Conservation (phyloP, 1,140 invertebrate genomes). For the Aphidius gifuensis region DNA sequence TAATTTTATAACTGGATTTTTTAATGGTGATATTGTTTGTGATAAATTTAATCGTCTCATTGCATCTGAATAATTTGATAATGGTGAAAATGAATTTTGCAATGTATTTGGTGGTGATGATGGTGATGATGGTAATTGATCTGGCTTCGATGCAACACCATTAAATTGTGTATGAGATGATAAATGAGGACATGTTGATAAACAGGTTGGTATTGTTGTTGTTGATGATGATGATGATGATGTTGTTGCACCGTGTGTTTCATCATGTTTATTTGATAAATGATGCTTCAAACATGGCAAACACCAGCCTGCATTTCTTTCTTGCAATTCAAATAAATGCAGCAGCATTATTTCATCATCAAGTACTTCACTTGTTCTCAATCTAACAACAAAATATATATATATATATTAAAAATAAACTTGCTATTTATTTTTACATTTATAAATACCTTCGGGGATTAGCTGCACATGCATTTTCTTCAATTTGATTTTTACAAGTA, state of each 20-base stretch:
- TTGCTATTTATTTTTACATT: not conserved
- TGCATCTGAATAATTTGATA: too few relatives aligned
- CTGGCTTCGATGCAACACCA: too few relatives aligned
- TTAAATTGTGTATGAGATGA: too few relatives aligned
- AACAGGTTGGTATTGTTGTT: not conserved
- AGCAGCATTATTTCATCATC: conserved; percentile 58
- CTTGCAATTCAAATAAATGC: conserved; percentile 57
- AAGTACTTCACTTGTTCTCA: conserved; percentile 34
- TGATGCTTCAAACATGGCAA: conserved; percentile 41
- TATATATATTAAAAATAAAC: not conserved
- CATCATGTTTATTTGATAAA: conserved; percentile 35
- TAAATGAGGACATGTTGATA: too few relatives aligned
- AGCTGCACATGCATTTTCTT: not conserved
- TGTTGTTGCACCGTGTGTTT: not conserved
- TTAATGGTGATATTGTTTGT: too few relatives aligned
- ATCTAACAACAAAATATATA: conserved; percentile 27
- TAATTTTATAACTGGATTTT: too few relatives aligned
- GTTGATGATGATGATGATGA: not conserved
- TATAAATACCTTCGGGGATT: conserved; percentile 6
- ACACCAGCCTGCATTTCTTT: conserved; percentile 44
- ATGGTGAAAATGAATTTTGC: too few relatives aligned
- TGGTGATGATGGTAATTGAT: too few relatives aligned
- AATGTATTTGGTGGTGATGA: too few relatives aligned
- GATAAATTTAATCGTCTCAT: too few relatives aligned
- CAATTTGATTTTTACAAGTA: not conserved